A percentile compares a stretch with the other conserved stretches of the same genome.
Conservation (phyloP, 2,888 invertebrate species). For the Phania funesta region DNA sequence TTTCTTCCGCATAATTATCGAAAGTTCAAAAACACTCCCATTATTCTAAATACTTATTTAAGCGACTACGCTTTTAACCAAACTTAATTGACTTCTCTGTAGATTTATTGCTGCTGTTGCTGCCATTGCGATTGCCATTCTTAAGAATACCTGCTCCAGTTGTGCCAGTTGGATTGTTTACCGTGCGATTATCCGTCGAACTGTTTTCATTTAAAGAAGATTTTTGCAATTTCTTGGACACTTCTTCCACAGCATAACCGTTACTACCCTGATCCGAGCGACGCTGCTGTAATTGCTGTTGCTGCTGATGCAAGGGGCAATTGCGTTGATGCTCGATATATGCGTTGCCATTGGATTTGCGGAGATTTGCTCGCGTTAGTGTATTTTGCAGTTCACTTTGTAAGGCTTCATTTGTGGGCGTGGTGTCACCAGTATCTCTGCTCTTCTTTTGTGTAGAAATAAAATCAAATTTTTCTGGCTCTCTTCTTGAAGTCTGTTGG, state of each 20-base stretch:
- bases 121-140: conserved; percentile 75
- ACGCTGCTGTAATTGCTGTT: conserved; percentile 44
- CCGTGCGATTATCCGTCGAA: conserved; percentile 28
- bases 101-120: conserved; percentile 70
- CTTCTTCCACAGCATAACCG: conserved; percentile 32
- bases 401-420: conserved; percentile 83
- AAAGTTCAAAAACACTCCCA: no score
- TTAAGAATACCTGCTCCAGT: conserved; percentile 81
- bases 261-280: conserved; percentile 62
- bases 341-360: conserved; percentile 81
- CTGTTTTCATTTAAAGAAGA: conserved; percentile 53
- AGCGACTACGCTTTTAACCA: conserved; percentile 74
- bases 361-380: conserved; percentile 88
- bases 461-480: conserved; percentile 88
- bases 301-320: conserved; percentile 73
- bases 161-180: conserved; percentile 57
- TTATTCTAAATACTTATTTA: no score
- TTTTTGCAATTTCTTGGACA: conserved; percentile 55
- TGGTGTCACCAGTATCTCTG: conserved; percentile 71
- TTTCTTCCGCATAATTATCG: no score
- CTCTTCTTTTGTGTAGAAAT: conserved; percentile 76
- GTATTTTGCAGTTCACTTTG: conserved; percentile 89
- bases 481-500: conserved; percentile 82
- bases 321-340: conserved; percentile 68
- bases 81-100: conserved; percentile 79